Conservation (phyloP, 2,888 invertebrate species). For the Tenodera sinensis region DNA sequence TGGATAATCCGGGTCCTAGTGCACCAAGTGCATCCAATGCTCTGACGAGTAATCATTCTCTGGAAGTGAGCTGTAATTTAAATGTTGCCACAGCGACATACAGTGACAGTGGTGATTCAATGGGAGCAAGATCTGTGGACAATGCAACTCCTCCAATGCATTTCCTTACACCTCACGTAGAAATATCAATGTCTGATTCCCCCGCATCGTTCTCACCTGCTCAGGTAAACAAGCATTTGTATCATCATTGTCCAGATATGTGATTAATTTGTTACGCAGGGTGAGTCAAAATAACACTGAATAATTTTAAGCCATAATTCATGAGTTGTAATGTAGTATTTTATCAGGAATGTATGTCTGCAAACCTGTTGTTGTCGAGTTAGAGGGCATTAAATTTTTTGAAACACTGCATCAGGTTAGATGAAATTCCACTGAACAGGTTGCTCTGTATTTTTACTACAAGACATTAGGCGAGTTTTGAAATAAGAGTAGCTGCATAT, state of each 20-base stretch:
- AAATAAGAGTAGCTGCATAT: too few relatives aligned
- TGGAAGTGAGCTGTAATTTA: slow-evolving; percentile 51
- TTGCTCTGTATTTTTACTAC: too few relatives aligned
- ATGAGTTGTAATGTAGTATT: too few relatives aligned
- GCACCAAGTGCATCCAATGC: slow-evolving; percentile 20
- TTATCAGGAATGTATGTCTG: too few relatives aligned
- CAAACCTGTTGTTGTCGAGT: too few relatives aligned
- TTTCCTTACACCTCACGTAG: slow-evolving; percentile 85
- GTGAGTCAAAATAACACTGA: too few relatives aligned
- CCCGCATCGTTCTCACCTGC: slow-evolving; percentile 61
- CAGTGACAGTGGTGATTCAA: slow-evolving; percentile 81
- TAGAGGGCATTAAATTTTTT: too few relatives aligned
- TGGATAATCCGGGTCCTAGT: slow-evolving; percentile 79
- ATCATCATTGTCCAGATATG: not conserved
- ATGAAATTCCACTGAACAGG: too few relatives aligned
- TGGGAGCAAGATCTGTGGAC: slow-evolving; percentile 74
- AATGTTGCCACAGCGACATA: slow-evolving; percentile 65
- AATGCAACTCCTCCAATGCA: slow-evolving; percentile 89
- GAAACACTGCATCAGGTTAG: too few relatives aligned
- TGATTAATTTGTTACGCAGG: too few relatives aligned
- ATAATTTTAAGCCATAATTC: too few relatives aligned
- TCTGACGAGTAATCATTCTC: slow-evolving; percentile 44
- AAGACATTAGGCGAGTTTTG: too few relatives aligned
- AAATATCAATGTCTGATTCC: slow-evolving; percentile 84
- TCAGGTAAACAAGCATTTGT: slow-evolving; percentile 37